Conservation (phyloP, 2,113 vertebrate species). For the Marcusenius ussheri region DNA sequence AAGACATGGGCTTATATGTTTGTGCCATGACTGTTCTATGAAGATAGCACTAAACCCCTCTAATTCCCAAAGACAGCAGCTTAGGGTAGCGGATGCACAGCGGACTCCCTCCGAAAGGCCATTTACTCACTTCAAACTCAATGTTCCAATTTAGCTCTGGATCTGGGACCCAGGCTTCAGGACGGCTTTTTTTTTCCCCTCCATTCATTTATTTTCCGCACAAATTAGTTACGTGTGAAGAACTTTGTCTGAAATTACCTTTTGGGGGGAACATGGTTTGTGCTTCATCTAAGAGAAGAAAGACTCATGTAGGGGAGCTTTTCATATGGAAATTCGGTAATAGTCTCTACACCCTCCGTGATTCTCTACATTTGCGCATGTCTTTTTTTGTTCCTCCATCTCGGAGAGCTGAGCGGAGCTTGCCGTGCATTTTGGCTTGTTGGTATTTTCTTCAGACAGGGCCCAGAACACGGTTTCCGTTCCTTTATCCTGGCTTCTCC, state of each 20-base stretch:
- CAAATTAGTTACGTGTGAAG: background rate
- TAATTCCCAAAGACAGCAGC: slow-evolving; percentile 2
- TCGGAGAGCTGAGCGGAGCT: background rate
- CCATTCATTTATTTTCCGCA: background rate
- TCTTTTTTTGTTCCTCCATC: background rate
- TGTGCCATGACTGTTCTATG: slow-evolving; percentile 1
- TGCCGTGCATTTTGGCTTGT: background rate
- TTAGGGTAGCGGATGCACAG: background rate
- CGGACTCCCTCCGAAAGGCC: background rate
- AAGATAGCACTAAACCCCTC: background rate
- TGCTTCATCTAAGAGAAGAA: background rate
- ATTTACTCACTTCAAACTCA: background rate
- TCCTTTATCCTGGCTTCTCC: background rate
- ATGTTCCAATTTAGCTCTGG: background rate
- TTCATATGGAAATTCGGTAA: background rate
- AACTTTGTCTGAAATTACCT: slow-evolving; percentile 1
- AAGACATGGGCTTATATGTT: slow-evolving; percentile 2
- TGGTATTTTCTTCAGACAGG: background rate
- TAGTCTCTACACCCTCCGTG: background rate
- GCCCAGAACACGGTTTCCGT: background rate
- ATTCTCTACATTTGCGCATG: background rate
- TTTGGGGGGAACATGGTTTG: background rate
- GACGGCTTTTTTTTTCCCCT: background rate
- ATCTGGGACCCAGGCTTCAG: background rate
- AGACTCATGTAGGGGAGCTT: background rate